Evolutionary conservation across 2,113 vertebrate genomes (phyloP), one percentile per base, ranked within the genome.

Genomic region (Globicephala melas): DNA sequence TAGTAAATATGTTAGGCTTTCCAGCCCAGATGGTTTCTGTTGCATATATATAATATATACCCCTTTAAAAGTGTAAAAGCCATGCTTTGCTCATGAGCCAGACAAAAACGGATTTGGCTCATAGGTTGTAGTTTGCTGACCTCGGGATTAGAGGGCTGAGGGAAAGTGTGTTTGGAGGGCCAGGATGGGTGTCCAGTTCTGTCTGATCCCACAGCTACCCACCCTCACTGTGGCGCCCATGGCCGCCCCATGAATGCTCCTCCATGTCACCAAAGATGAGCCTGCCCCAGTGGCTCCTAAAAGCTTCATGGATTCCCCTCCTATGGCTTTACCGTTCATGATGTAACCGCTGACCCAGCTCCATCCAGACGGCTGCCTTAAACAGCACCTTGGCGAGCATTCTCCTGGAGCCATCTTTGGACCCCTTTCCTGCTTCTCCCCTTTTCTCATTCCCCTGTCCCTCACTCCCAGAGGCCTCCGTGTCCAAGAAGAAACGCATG

Each of bases 401-500:
- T 20, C 5, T 21, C 60, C 28, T 44, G 10, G 31, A 93, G 62
- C 62, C 73, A 4, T 81, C 70, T n/a, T 20, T 53, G 73, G 71
- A n/a, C n/a, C 47, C 12, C 50, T 47, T 18, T 47, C 33, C 53
- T 18, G 15, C 71, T 73, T 53, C 55, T 83, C 63, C 6, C 23
- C 23, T 79, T n/a, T 79, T 79, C 79, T 96, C n/a, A 80, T 50
- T 58, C 53, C 63, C 53, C n/a, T 33, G 2, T 20, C 55, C n/a
- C 50, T 20, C 44, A 91, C 58, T 62, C 18, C 87, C 98, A 99
- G 99, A 99, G 92, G 95, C 98, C 5, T 98, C 98, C 0, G 90
- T 98, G 47, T 99, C 98, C 41, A 99, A 99, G 98, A 99, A 99
- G 98, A 99, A 99, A 41, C 98, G 99, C 0, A 36, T 99, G 44